phyloP scores from a whole-genome alignment of 2,888 invertebrate genomes.

The Trichacis sp. region DNA sequence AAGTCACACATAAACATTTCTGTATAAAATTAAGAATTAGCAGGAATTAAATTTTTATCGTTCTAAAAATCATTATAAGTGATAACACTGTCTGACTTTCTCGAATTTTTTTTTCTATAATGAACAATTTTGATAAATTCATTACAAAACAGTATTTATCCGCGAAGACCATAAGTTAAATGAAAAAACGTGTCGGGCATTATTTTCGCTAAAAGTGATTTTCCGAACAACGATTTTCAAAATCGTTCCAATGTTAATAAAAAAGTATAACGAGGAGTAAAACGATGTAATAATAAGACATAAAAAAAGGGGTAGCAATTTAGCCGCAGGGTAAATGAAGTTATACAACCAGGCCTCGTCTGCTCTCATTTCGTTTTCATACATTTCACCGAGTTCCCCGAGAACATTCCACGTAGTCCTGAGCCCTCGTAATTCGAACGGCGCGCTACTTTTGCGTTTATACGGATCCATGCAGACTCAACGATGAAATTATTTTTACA shows the following conservation, averaged over 20 bases:
- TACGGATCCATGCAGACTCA: conserved; percentile 2
- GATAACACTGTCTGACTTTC: no score
- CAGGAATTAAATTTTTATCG: no score
- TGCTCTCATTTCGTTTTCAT: conserved; percentile 7
- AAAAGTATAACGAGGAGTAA: not conserved
- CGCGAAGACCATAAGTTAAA: no score
- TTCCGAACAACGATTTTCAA: no score
- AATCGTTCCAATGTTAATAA: not conserved
- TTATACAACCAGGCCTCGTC: not conserved
- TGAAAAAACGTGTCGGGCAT: no score
- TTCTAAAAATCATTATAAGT: no score
- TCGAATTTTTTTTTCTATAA: no score
- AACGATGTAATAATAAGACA: not conserved
- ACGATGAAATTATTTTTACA: not conserved
- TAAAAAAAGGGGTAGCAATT: not conserved
- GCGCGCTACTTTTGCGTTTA: conserved; percentile 16
- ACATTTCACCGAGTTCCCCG: not conserved
- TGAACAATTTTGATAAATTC: no score
- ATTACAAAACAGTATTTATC: no score
- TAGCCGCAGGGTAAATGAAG: not conserved
- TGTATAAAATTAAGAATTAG: no score
- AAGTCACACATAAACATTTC: no score
- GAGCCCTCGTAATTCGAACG: conserved; percentile 10
- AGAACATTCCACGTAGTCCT: not conserved
- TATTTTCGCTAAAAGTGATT: no score